Conservation (phyloP, 2,888 invertebrate species). For the Teinopalpus imperialis region DNA sequence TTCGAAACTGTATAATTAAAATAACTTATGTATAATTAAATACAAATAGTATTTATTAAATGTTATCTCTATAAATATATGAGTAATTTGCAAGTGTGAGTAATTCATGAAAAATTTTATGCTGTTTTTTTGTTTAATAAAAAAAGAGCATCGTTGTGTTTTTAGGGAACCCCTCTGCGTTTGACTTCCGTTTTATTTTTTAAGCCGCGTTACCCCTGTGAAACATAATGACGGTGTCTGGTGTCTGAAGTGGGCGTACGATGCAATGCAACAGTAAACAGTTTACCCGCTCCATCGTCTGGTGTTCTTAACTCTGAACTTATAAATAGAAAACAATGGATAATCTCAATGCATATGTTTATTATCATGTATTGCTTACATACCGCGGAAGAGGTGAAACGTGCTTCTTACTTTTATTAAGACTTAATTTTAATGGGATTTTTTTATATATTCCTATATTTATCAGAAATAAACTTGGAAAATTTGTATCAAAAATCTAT, state of each 20-base stretch:
- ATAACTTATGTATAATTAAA: too few relatives aligned
- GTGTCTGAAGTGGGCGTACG: conserved; percentile 17
- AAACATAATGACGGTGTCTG: conserved; percentile 24
- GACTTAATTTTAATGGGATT: too few relatives aligned
- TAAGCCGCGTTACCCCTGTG: conserved; percentile 5
- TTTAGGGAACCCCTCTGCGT: neutral
- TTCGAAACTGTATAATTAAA: too few relatives aligned
- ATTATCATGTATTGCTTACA: conserved; percentile 5
- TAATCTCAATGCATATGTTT: conserved; percentile 23
- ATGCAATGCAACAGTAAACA: conserved; percentile 23
- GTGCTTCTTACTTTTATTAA: neutral
- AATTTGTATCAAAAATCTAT: too few relatives aligned
- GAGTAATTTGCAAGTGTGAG: too few relatives aligned
- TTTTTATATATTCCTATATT: too few relatives aligned
- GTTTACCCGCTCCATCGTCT: conserved; percentile 21
- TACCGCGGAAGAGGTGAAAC: neutral
- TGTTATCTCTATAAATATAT: too few relatives aligned
- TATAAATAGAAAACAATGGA: conserved; percentile 25
- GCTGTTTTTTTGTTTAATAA: too few relatives aligned
- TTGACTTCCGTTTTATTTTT: conserved; percentile 12
- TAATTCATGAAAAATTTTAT: too few relatives aligned
- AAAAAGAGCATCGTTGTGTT: conserved; percentile 3
- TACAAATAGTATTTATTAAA: too few relatives aligned
- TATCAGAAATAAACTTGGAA: too few relatives aligned
- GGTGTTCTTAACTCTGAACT: conserved; percentile 20